A percentile compares a stretch with the other conserved stretches of the same genome.
Conservation (phyloP, 1,140 invertebrate species). For the Mercenaria mercenaria region DNA sequence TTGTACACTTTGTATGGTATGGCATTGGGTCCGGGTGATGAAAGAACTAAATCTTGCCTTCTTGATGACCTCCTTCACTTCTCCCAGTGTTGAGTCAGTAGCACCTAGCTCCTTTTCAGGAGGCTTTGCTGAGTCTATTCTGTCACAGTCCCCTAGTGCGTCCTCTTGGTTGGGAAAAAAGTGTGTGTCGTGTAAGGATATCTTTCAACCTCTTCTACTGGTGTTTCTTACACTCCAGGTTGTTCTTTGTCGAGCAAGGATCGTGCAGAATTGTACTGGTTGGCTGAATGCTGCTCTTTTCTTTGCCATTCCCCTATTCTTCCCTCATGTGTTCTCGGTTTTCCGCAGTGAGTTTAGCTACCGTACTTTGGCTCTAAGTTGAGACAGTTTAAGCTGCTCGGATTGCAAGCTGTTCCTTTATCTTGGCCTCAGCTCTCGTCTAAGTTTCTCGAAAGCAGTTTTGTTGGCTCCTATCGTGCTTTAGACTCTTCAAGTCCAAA, state of each 20-base stretch:
- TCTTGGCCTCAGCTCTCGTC: constrained; percentile 31
- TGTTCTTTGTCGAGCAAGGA: constrained; percentile 13
- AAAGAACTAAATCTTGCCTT: constrained; percentile 30
- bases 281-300: constrained; percentile 47
- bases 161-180: constrained; percentile 8
- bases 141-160: neutral
- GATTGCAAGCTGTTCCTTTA: neutral
- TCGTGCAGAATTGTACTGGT: constrained; percentile 49
- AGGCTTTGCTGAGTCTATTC: neutral
- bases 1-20: constrained; percentile 59
- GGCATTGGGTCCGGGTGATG: constrained; percentile 35
- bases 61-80: constrained; percentile 33
- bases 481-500: neutral
- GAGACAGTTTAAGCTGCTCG: constrained; percentile 14
- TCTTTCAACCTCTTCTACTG: constrained; percentile 45
- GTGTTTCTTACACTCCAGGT: neutral
- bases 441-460: neutral
- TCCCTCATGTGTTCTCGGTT: constrained; percentile 28
- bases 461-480: neutral
- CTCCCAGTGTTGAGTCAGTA: constrained; percentile 37
- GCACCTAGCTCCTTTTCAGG: constrained; percentile 6
- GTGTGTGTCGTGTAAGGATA: constrained; percentile 15
- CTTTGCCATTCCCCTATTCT: constrained; percentile 2
- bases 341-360: constrained; percentile 39
- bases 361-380: constrained; percentile 38